Evolutionary conservation across 2,888 invertebrate genomes (phyloP).

Genomic region (Clanis bilineata): DNA sequence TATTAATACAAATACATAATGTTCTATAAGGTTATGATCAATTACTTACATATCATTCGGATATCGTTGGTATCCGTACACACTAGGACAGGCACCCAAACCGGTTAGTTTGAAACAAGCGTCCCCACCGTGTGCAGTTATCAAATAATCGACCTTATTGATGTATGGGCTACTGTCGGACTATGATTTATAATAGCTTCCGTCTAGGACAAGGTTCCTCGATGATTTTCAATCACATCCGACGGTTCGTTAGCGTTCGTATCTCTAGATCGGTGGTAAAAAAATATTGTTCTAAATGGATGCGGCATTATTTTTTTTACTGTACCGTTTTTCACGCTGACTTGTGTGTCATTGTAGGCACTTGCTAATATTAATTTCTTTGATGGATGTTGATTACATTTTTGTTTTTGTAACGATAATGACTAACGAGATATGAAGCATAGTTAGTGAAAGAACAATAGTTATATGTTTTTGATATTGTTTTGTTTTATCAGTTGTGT

Average conservation of each 20-base stretch:
- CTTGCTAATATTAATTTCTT: slow-evolving; percentile 11
- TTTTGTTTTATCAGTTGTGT: background rate
- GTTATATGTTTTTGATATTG: background rate
- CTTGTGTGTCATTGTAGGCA: slow-evolving; percentile 6
- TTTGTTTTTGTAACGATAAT: background rate
- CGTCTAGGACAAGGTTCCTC: slow-evolving; percentile 79
- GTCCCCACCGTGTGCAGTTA: slow-evolving; percentile 64
- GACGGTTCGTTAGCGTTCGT: slow-evolving; percentile 77
- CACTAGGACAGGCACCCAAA: slow-evolving; percentile 15
- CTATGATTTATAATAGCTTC: slow-evolving; percentile 79
- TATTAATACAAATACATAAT: too few species aligned
- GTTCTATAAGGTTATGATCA: background rate
- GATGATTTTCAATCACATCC: slow-evolving; percentile 81
- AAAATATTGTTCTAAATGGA: slow-evolving; percentile 39
- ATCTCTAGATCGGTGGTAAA: slow-evolving; percentile 56
- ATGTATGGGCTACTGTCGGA: slow-evolving; percentile 76
- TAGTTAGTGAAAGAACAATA: background rate
- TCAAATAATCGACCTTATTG: slow-evolving; percentile 79
- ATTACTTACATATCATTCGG: background rate
- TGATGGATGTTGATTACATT: background rate
- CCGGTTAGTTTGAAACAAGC: slow-evolving; percentile 46
- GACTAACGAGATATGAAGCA: background rate
- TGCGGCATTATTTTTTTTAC: slow-evolving; percentile 36
- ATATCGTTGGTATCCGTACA: background rate
- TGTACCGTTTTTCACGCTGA: background rate